Evolutionary conservation across 2,888 invertebrate species (phyloP).

Genomic region (Acanthosepion esculentum): DNA sequence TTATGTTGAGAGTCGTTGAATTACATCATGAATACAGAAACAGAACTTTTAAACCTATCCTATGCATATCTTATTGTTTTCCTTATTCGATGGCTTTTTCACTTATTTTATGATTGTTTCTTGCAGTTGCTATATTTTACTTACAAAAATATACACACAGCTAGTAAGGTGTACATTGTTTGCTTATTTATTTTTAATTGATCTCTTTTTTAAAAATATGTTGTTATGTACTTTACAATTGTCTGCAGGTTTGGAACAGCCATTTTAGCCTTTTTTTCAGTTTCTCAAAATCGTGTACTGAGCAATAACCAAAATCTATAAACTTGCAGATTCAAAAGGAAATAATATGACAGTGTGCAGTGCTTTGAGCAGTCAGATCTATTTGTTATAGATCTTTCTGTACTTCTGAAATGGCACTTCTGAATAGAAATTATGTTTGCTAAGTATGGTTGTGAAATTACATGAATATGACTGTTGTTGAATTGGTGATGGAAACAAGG

Average conservation of each 20-base stretch:
- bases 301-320: slow-evolving; percentile 33
- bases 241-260: neutral
- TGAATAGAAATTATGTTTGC: neutral
- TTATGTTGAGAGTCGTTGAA: neutral
- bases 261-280: neutral
- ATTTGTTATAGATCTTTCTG: neutral
- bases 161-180: neutral
- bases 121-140: neutral
- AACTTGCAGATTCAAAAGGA: neutral
- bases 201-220: neutral
- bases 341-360: no score
- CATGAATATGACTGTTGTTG: neutral
- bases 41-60: neutral
- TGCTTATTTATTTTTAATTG: neutral
- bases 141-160: neutral
- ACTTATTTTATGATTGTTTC: neutral
- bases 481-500: neutral
- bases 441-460: neutral
- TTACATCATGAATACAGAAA: neutral
- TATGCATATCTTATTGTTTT: neutral
- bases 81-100: neutral
- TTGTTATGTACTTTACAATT: neutral
- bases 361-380: neutral
- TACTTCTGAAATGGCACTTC: neutral
- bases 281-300: slow-evolving; percentile 33